Evolutionary conservation across 2,113 vertebrate species (phyloP), one percentile per base, ranked within the genome.

Genomic region (Indicator maculatus): DNA sequence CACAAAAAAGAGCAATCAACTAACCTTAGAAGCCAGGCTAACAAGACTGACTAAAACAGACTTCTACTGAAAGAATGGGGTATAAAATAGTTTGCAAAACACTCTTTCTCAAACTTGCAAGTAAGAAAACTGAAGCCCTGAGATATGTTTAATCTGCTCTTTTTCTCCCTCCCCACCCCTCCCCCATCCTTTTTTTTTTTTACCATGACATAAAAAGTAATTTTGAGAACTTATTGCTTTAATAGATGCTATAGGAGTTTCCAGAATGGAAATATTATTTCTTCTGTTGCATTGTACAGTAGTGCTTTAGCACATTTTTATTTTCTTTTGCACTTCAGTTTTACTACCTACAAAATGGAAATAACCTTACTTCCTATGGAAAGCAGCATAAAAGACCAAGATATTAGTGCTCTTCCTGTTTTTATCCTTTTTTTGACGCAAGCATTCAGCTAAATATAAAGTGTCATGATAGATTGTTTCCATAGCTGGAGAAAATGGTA

Each of bases 381-480:
- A 91, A 75, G 76, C 63, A 60, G 44, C 38, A 24, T 52, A 53
- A 83, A 88, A 92, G 63, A 77, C 58, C 53, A 39, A 90, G 61
- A 47, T 86, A 78, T 71, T 91, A 88, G 74, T 77, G 55, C n/a
- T 89, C 59, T 95, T 96, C 95, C 91, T 96, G 96, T 82, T 95
- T 94, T 89, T 69, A 79, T 84, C 59, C 71, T 76, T 86, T 82
- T 82, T 85, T 78, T 95, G 90, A 93, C 21, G 30, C 58, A 82
- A 92, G 55, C 1, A 0, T 78, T 90, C 77, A 79, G 86, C 92
- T 94, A 93, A 96, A 94, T 94, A 93, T 90, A 93, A 94, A 95
- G 73, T 30, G 18, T 70, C 55, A 31, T 79, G 83, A 89, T 92
- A 81, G 77, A 90, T 82, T 90, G 63, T 72, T 95, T 88, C 88